These are phyloP conservation scores for Harpagifer antarcticus DNA, from an alignment of 2,797 vertebrate genomes.

Conservation along the genomic window DNA sequence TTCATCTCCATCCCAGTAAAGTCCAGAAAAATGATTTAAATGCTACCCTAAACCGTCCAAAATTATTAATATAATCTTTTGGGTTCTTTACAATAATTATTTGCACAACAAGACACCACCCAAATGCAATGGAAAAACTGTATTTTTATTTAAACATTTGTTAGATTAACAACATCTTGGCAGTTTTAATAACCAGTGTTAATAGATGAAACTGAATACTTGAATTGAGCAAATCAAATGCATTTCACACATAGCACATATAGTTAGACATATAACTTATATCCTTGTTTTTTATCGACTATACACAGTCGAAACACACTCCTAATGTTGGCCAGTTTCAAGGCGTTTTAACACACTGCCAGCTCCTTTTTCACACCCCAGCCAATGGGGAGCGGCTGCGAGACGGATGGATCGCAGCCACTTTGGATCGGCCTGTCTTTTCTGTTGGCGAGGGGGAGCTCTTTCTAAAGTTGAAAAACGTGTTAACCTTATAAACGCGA, in stretches of 20 bases:
- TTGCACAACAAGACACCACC: no score
- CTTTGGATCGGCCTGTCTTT: conserved; percentile 58
- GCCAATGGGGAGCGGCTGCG: conserved; percentile 55
- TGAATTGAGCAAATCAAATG: no score
- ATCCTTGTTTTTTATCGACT: background rate
- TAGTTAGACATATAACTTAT: no score
- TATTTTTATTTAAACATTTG: no score
- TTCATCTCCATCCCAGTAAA: no score
- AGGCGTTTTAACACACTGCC: conserved; percentile 45
- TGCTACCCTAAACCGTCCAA: no score
- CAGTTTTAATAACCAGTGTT: background rate
- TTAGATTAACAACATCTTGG: no score
- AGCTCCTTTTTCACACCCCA: conserved; percentile 45
- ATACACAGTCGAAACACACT: conserved; percentile 14
- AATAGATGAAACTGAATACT: background rate
- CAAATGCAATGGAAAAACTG: no score
- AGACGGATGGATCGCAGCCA: conserved; percentile 69
- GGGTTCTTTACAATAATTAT: no score
- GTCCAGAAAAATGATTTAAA: no score
- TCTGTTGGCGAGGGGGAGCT: conserved; percentile 49
- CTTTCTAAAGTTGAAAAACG: conserved; percentile 54
- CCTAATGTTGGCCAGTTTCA: conserved; percentile 37
- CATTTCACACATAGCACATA: background rate
- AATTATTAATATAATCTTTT: no score
- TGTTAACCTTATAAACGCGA: conserved; percentile 52